phyloP scores from a whole-genome alignment of 2,888 invertebrate species.

The Lasioglossum oenotherae region DNA sequence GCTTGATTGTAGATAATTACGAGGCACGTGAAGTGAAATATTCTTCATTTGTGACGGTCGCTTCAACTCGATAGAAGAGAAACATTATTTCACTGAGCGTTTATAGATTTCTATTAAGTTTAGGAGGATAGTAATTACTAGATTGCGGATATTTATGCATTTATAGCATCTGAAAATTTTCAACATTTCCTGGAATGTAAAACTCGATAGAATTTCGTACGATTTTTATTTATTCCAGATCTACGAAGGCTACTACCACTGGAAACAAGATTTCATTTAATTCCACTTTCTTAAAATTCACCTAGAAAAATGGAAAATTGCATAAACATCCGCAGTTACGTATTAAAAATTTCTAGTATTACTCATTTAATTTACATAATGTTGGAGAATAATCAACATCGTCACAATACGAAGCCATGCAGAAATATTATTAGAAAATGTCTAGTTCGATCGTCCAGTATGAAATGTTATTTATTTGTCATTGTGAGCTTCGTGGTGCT shows the following conservation, averaged over 20 bases:
- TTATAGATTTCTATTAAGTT: not conserved
- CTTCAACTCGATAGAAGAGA: not conserved
- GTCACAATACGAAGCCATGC: not conserved
- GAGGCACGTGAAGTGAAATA: not conserved
- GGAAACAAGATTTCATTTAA: no score
- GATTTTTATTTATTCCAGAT: no score
- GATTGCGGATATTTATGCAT: no score
- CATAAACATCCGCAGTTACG: not conserved
- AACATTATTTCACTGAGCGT: not conserved
- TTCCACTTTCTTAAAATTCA: no score
- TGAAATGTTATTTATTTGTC: not conserved
- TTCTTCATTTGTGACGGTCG: not conserved
- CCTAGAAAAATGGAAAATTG: no score
- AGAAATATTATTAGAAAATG: not conserved
- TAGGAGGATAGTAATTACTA: not conserved
- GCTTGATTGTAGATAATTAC: not conserved
- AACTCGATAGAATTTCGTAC: no score
- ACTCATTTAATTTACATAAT: not conserved
- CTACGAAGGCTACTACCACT: no score
- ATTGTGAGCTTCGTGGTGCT: not conserved
- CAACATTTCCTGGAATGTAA: no score
- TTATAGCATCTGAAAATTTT: no score
- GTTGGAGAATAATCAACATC: not conserved
- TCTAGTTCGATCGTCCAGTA: not conserved
- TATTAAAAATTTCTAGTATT: not conserved